Evolutionary conservation across 2,797 vertebrate genomes (phyloP).

Genomic region (Tympanoctomys barrerae): DNA sequence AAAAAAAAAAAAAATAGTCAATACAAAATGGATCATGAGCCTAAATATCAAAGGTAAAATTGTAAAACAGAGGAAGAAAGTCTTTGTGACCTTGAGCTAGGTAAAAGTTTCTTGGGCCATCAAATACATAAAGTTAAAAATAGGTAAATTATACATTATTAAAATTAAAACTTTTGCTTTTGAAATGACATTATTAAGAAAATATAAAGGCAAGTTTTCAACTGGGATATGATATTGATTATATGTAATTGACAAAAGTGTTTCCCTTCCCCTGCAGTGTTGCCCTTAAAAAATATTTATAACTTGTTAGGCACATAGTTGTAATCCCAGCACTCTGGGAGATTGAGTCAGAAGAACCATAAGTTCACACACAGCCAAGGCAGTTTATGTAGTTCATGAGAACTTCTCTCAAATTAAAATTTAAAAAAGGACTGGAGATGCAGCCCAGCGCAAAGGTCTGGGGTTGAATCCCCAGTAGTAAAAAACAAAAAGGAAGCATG

Average conservation of each 20-base stretch:
- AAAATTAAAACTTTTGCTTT: slow-evolving; percentile 10
- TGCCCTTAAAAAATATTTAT: background rate
- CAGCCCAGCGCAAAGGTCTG: background rate
- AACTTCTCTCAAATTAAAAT: background rate
- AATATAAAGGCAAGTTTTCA: background rate
- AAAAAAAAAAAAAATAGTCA: background rate
- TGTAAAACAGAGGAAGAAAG: background rate
- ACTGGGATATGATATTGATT: background rate
- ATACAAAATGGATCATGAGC: background rate
- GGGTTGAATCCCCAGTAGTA: background rate
- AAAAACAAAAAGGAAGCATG: background rate
- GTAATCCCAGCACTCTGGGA: background rate
- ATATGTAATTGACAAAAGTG: background rate
- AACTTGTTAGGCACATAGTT: background rate
- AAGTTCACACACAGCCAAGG: background rate
- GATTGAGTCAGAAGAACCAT: background rate
- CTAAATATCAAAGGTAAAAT: background rate
- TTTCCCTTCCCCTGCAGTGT: background rate
- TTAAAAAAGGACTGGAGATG: background rate
- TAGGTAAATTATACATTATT: background rate
- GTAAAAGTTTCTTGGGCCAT: background rate
- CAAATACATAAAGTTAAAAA: background rate
- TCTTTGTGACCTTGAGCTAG: background rate
- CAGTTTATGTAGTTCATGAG: background rate
- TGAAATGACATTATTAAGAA: background rate